phyloP scores from a whole-genome alignment of 2,888 invertebrate species.

The Drosophila helvetica region DNA sequence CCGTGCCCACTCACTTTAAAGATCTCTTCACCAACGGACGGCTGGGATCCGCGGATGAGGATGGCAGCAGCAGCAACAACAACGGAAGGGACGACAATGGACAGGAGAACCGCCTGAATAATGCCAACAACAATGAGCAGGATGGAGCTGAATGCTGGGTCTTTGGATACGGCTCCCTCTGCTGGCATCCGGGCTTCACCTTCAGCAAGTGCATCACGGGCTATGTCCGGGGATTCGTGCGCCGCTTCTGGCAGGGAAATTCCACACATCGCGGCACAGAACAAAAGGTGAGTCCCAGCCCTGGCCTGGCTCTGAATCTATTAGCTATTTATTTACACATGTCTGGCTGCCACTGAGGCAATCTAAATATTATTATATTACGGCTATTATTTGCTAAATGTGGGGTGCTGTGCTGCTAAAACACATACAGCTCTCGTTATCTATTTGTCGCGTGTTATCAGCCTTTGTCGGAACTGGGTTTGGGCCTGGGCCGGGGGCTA shows the following conservation, averaged over 20 bases:
- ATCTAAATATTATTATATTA: constrained; percentile 33
- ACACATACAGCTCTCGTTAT: constrained; percentile 24
- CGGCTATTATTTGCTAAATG: constrained; percentile 28
- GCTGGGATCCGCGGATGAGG: constrained; percentile 61
- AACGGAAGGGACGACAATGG: constrained; percentile 23
- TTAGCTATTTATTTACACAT: constrained; percentile 12
- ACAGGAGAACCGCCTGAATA: constrained; percentile 58
- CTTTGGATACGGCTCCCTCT: constrained; percentile 97
- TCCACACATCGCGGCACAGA: constrained; percentile 91
- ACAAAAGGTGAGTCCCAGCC: constrained; percentile 86
- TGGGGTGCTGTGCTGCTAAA: constrained; percentile 3
- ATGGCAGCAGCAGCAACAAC: constrained; percentile 21
- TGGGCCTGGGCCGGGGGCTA: constrained; percentile 13
- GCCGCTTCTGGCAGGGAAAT: constrained; percentile 97
- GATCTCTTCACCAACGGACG: constrained; percentile 77
- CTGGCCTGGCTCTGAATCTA: neutral
- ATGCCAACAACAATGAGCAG: constrained; percentile 31
- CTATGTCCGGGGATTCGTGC: constrained; percentile 89
- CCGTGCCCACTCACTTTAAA: constrained; percentile 76
- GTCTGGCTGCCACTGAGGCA: constrained; percentile 15
- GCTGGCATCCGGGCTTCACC: constrained; percentile 97
- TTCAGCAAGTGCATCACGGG: constrained; percentile 92
- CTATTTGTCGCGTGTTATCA: constrained; percentile 32
- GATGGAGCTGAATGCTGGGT: constrained; percentile 87
- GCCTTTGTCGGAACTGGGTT: constrained; percentile 18